Base-by-base conservation (phyloP, 2,797 vertebrate species). In the Sebastes hopkinsi region DNA sequence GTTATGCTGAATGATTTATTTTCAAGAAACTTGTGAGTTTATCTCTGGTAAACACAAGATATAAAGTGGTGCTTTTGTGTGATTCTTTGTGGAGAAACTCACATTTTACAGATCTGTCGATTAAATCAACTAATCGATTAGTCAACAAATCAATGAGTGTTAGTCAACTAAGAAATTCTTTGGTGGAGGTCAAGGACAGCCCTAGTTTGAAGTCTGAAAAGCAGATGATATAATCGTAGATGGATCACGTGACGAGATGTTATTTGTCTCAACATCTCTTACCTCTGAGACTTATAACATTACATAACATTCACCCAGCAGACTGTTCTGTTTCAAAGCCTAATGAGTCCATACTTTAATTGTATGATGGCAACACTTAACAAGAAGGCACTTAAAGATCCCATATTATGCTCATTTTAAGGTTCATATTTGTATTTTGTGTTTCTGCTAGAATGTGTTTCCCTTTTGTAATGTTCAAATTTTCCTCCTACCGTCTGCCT, bases 271-370 rank as follows among this genome's bases (percentile, higher is more conserved):
- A 27, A 8, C 68, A 23, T 42, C 42, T 75, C 42, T 75, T 29
- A 30, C 50, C 77, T 77, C 68, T 55, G 72, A 74, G 70, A 67
- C 66, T 69, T 55, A 20, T 32, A 29, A 32, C 11, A 5, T 88
- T 77, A 54, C 58, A 50, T 72, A 84, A 84, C 58, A 52, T 20
- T 79, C 42, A 59, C 50, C 61, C 67, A 10, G 30, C 8, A 29
- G 36, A 65, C 71, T 65, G 60, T 36, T 56, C 20, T 70, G 62
- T 65, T 64, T 72, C 1, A 20, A 25, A 54, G 34, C 11, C 36
- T 68, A 82, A 77, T 83, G 78, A 80, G 50, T 71, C 46, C 22
- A 30, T 52, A n/a, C 20, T 76, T 83, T 60, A 72, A 82, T 38
- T 38, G 36, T 38, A 38, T 38, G 36, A 14, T 25, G 62, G 13